Base-by-base conservation (phyloP, 2,888 invertebrate genomes). In the Aelia acuminata region DNA sequence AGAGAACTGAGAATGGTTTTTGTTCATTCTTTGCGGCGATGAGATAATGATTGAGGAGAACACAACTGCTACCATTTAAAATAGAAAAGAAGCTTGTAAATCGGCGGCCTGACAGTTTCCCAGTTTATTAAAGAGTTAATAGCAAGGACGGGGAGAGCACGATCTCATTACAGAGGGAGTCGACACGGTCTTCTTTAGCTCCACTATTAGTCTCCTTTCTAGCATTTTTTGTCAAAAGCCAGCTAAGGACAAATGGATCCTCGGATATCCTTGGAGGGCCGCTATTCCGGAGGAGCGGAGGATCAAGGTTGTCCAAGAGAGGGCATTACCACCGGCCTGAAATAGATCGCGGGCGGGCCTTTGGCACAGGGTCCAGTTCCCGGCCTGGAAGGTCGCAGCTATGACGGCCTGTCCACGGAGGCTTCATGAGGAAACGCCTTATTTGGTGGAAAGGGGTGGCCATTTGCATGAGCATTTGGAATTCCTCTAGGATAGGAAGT, bases 41-140 rank as follows among this genome's bases (percentile, higher is more conserved):
- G 63, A 35, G 13, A 70, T 35, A 70, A 70, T 70, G 63, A 70
- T 70, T 70, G 20, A 31, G 63, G 18, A 13, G 7, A 35, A 18
- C 7, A 70, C 63, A 70, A 35, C 63, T 70, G 63, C 63, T 70
- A 35, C 63, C 18, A 35, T 70, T 70, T 35, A 70, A 70, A 70
- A 70, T 35, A 70, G 15, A 70, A 70, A 63, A 70, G 63, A 70
- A 70, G 31, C 31, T 35, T 70, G 63, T 70, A 70, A 70, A 70
- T 70, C 31, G 18, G 31, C 18, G n/a, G 13, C 43, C 20, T 39
- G 80, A 80, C 43, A 39, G 43, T 43, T 80, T 80, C 80, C 80
- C 80, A 80, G 80, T 80, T 80, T 80, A 80, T 80, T 80, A 80
- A 80, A 80, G 80, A 80, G 80, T 80, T 47, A 80, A 47, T 43